Percentiles rank a stretch among this genome's conserved stretches.
Evolutionary conservation across 2,888 invertebrate species (phyloP).

Genomic region (Nowickia ferox): DNA sequence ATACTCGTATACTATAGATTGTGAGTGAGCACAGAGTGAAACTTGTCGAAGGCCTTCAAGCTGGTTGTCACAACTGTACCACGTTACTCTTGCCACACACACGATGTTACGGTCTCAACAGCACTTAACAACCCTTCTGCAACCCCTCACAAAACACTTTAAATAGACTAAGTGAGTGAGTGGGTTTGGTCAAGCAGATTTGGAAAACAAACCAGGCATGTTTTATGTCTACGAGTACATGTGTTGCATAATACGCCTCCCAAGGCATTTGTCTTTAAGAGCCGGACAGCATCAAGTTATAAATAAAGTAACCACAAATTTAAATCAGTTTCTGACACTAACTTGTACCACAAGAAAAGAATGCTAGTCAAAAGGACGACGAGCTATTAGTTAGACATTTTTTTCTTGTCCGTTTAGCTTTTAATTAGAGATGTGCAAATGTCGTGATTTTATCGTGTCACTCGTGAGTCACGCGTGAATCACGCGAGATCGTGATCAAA

Average conservation of each 20-base stretch:
- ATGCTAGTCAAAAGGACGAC: neutral
- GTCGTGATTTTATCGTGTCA: no score
- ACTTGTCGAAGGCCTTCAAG: conserved; percentile 68
- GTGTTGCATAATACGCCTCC: conserved; percentile 61
- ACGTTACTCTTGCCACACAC: neutral
- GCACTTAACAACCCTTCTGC: conserved; percentile 59
- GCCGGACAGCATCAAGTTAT: conserved; percentile 49
- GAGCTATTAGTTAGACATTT: neutral
- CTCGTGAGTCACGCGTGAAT: no score
- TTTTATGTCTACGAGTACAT: conserved; percentile 50
- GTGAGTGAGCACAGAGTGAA: neutral
- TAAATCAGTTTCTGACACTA: conserved; percentile 51
- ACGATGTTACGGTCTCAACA: neutral
- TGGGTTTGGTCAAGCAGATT: conserved; percentile 68
- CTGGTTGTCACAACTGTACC: conserved; percentile 62
- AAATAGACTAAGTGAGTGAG: conserved; percentile 36
- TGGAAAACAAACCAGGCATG: conserved; percentile 57
- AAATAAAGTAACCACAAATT: conserved; percentile 62
- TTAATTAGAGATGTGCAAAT: no score
- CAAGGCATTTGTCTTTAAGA: conserved; percentile 58
- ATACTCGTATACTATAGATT: no score
- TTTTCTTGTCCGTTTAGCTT: neutral
- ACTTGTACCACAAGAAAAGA: neutral
- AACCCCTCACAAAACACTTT: conserved; percentile 28
- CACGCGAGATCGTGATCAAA: no score